Base-by-base conservation (phyloP, 2,797 vertebrate species). In the Synanceia verrucosa region DNA sequence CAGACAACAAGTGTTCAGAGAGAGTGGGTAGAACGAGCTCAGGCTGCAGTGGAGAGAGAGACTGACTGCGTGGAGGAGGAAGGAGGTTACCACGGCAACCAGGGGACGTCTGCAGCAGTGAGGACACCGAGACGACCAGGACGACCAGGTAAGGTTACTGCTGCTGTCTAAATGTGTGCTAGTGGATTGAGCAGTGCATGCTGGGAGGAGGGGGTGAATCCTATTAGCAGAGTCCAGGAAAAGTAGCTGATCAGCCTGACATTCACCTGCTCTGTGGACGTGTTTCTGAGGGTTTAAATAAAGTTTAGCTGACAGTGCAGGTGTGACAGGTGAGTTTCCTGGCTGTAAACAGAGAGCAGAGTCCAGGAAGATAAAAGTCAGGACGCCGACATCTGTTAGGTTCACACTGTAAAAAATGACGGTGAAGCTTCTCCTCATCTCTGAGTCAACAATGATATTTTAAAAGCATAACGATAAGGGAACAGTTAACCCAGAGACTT, bases 191-290 rank as follows among this genome's bases (percentile, higher is more conserved):
- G 70, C 68, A 69, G 58, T 83, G 82, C 79, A 82, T 81, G 65
- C 51, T 84, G 76, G 82, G 77, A 60, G 57, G 73, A 43, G 23
- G 33, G 26, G 28, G 61, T 5, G 79, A 94, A 94, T 94, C 93
- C 91, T 93, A 92, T 95, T 94, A 94, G 83, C 86, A 55, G 76
- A 84, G 90, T 82, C 87, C 80, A 84, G 79, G 77, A 89, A 92
- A 91, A 88, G 91, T 91, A 91, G 85, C 70, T 86, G 83, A 91
- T 75, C 77, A 78, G 59, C 44, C 47, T 11, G 12, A 50, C 31
- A 53, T 24, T 28, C 39, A 64, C n/a, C 29, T 34, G 51, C 65
- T 19, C n/a, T n/a, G n/a, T n/a, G n/a, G n/a, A n/a, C n/a, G n/a
- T n/a, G n/a, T n/a, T 41, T 41, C 37, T 41, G 16, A 41, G 37